Evolutionary conservation across 2,113 vertebrate species (phyloP), one percentile per base, ranked within the genome.

Genomic region (Thunnus maccoyii): DNA sequence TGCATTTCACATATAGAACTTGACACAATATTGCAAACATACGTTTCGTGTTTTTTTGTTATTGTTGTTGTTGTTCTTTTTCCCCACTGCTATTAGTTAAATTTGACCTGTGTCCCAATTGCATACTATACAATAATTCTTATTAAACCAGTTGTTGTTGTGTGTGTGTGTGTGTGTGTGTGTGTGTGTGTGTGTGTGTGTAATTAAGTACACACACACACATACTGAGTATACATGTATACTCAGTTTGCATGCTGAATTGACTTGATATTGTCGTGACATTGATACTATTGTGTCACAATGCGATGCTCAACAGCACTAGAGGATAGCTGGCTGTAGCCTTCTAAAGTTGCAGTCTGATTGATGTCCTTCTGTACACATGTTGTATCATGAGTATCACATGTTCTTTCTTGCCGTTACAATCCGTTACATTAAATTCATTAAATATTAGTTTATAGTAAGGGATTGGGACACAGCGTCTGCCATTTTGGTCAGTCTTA

Each of bases 401-500:
- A 52, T 41, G 11, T 50, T 22, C 44, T 58, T 76, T 60, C 20
- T 1, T 72, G 61, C 76, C 79, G 74, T 50, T 18, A 58, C 58
- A 18, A 46, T 50, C 30, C 66, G 41, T 74, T 27, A 20, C 41
- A 56, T 47, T 14, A 72, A 11, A 20, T 47, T 17, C 2, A 15
- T 48, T 3, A 52, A 47, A 16, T 18, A 36, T 57, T 56, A 1
- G 4, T 30, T 55, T 12, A 72, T 70, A 69, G 62, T 72, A 76
- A 62, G 89, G 83, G 77, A 91, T 85, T 89, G 88, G 89, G 86
- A 93, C 90, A 91, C 89, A 78, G 82, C 51, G 71, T 85, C 76
- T 27, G 68, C 87, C 83, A 88, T 84, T 91, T 87, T 68, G 78
- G 82, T 94, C 92, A 88, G 91, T 93, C 78, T 92, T 82, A 76